Evolutionary conservation across 1,140 invertebrate genomes (phyloP).

Genomic region (Brachionus paranguensis): DNA sequence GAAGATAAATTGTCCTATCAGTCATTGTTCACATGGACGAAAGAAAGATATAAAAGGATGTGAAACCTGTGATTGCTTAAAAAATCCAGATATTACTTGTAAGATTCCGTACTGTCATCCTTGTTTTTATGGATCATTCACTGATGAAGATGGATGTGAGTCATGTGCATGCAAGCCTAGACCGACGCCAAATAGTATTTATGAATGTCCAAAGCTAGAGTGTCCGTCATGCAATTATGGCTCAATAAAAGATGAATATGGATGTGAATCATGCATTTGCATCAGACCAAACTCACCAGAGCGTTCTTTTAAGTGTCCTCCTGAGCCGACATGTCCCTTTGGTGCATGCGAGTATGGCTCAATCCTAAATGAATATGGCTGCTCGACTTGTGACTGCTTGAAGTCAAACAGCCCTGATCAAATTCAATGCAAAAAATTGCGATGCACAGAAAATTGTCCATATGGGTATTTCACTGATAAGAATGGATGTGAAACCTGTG

Average conservation of each 20-base stretch:
- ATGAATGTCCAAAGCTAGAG: slow-evolving; percentile 31
- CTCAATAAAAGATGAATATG: slow-evolving; percentile 37
- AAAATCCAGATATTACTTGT: not conserved
- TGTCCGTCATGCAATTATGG: slow-evolving; percentile 28
- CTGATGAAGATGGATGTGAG: slow-evolving; percentile 33
- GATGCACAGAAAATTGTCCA: not conserved
- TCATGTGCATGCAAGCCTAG: slow-evolving; percentile 32
- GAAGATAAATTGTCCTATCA: slow-evolving; percentile 1
- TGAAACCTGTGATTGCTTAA: slow-evolving; percentile 6
- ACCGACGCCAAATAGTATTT: not conserved
- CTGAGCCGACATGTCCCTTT: not conserved
- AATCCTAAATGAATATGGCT: slow-evolving; percentile 19
- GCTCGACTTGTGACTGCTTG: slow-evolving; percentile 29
- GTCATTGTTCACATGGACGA: not conserved
- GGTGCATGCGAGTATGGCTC: slow-evolving; percentile 28
- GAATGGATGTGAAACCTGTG: slow-evolving; percentile 35
- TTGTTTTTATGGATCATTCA: slow-evolving; percentile 39
- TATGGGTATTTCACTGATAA: slow-evolving; percentile 24
- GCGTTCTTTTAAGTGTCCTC: not conserved
- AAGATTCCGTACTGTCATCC: slow-evolving; percentile 15
- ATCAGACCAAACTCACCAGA: slow-evolving; percentile 19
- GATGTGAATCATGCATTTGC: slow-evolving; percentile 35
- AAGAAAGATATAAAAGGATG: slow-evolving; percentile 10
- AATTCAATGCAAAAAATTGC: not conserved
- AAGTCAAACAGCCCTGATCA: not conserved